Percentiles rank a stretch among this genome's conserved stretches.
phyloP scores from a whole-genome alignment of 2,888 invertebrate genomes.

The Chelonus formosanus region DNA sequence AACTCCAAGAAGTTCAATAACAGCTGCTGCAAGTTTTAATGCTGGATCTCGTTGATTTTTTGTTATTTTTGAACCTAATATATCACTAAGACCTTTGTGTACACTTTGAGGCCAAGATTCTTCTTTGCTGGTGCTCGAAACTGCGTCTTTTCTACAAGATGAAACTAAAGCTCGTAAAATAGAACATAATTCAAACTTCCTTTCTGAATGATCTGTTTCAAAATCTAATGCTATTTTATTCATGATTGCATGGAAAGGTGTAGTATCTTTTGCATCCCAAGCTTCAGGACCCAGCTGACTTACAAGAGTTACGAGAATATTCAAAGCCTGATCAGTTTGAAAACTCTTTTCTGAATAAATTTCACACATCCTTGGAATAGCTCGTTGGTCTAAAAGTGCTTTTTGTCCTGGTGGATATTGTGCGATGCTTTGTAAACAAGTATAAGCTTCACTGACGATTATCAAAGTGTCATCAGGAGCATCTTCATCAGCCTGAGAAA shows the following conservation, averaged over 20 bases:
- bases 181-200: slow-evolving; percentile 89
- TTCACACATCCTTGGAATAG: slow-evolving; percentile 83
- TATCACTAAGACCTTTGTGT: slow-evolving; percentile 83
- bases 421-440: slow-evolving; percentile 84
- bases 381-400: slow-evolving; percentile 80
- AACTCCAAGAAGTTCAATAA: slow-evolving; percentile 82
- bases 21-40: slow-evolving; percentile 81
- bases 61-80: slow-evolving; percentile 85
- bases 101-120: slow-evolving; percentile 86
- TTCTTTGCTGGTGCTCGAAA: slow-evolving; percentile 72
- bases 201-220: slow-evolving; percentile 86
- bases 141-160: slow-evolving; percentile 76
- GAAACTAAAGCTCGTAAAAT: slow-evolving; percentile 78
- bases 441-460: slow-evolving; percentile 86
- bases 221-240: slow-evolving; percentile 87
- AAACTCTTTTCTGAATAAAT: slow-evolving; percentile 89
- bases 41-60: slow-evolving; percentile 91
- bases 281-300: slow-evolving; percentile 76
- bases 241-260: slow-evolving; percentile 82
- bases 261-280: slow-evolving; percentile 79
- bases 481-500: slow-evolving; percentile 83
- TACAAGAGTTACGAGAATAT: slow-evolving; percentile 80
- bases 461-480: slow-evolving; percentile 88
- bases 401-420: slow-evolving; percentile 80
- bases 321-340: slow-evolving; percentile 87